These are phyloP conservation scores for Rhagologus leucostigma DNA, from an alignment of 2,113 vertebrate species.

Conservation along the genomic window DNA sequence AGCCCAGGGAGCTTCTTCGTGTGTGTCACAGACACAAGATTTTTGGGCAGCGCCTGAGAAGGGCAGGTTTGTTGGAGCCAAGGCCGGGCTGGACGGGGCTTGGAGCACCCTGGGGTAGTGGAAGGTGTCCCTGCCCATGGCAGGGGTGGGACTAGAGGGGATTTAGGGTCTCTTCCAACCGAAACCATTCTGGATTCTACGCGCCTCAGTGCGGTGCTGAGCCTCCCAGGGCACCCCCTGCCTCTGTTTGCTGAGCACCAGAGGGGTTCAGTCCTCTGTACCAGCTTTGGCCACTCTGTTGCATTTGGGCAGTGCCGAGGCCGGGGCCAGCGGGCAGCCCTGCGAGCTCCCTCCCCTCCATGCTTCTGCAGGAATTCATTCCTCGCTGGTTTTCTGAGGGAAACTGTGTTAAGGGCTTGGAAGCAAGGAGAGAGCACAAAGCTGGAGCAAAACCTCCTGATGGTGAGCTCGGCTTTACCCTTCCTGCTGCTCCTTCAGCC, in stretches of 20 bases:
- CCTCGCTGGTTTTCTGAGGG: fast-evolving
- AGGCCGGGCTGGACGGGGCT: fast-evolving
- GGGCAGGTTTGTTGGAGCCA: neutral
- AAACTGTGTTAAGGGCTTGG: neutral
- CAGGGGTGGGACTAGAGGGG: neutral
- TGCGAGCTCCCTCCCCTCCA: fast-evolving
- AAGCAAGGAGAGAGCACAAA: neutral
- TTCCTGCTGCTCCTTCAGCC: neutral
- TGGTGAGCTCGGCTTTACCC: neutral
- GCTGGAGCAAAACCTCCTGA: neutral
- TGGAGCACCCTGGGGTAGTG: neutral
- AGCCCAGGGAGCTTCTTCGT: fast-evolving
- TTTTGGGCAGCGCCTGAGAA: neutral
- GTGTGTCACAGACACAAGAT: fast-evolving
- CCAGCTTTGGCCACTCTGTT: neutral
- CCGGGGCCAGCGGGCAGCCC: fast-evolving
- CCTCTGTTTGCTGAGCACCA: fast-evolving
- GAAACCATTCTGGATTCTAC: fast-evolving
- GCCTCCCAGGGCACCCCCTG: fast-evolving
- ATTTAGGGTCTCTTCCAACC: neutral
- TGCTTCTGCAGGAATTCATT: neutral
- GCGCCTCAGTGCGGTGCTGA: fast-evolving
- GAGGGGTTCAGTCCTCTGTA: neutral
- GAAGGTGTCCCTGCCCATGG: neutral
- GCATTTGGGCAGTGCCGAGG: fast-evolving